Conservation (phyloP, 2,888 invertebrate genomes). For the Caenorhabditis sp. region DNA sequence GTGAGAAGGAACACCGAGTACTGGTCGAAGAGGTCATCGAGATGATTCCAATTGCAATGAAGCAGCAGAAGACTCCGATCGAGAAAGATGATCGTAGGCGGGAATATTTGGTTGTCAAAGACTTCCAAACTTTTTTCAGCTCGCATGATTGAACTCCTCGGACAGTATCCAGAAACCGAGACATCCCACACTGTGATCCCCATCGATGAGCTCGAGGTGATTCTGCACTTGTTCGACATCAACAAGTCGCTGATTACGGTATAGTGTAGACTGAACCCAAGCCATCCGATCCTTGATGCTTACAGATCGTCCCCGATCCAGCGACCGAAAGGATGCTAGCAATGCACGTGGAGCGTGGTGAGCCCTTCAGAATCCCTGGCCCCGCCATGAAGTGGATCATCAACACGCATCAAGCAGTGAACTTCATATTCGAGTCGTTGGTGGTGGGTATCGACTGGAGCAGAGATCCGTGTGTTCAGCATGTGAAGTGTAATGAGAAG, state of each 20-base stretch:
- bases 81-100: not conserved
- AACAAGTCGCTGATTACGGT: not conserved
- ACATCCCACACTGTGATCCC: not conserved
- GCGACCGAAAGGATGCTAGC: not conserved
- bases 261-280: too few relatives aligned
- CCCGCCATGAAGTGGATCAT: not conserved
- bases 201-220: not conserved
- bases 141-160: not conserved
- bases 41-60: not conserved
- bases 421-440: not conserved
- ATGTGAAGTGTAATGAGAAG: too few relatives aligned
- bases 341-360: not conserved
- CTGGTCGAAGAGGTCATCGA: not conserved
- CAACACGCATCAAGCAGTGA: not conserved
- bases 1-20: not conserved
- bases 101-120: not conserved
- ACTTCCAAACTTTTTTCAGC: not conserved
- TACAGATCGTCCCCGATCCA: not conserved
- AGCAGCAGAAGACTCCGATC: not conserved
- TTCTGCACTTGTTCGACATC: not conserved
- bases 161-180: not conserved
- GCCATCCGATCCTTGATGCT: not conserved
- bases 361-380: not conserved
- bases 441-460: not conserved
- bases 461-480: not conserved